phyloP scores from a whole-genome alignment of 2,113 vertebrate genomes.

The Catharus minimus region DNA sequence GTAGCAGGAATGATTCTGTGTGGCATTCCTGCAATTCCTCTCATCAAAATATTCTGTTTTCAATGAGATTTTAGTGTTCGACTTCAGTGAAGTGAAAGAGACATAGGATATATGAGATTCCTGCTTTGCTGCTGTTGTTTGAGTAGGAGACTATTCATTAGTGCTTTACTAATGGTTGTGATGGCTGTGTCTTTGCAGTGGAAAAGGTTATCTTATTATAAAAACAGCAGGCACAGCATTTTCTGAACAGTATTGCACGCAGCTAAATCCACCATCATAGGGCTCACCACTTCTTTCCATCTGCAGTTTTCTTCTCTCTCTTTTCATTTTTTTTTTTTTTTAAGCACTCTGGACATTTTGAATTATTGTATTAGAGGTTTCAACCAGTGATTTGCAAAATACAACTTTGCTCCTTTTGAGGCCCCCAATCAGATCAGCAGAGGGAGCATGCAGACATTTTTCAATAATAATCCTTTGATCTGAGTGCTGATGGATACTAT shows the following conservation, averaged over 20 bases:
- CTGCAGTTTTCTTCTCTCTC: background rate
- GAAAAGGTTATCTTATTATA: conserved; percentile 41
- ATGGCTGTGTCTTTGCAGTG: conserved; percentile 8
- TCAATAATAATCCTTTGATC: background rate
- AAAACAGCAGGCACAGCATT: conserved; percentile 45
- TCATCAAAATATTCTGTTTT: background rate
- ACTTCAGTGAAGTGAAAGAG: background rate
- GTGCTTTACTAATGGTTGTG: conserved; percentile 19
- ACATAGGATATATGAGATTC: background rate
- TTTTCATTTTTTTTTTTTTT: too few relatives aligned
- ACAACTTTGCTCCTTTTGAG: background rate
- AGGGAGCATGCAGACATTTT: background rate
- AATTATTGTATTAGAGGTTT: background rate
- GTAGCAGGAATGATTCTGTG: background rate
- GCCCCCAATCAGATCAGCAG: background rate
- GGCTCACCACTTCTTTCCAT: background rate
- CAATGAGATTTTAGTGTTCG: background rate
- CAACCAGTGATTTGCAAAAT: background rate
- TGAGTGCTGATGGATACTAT: background rate
- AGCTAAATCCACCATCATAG: background rate
- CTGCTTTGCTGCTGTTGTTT: conserved; percentile 12
- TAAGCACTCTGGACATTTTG: background rate
- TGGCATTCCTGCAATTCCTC: background rate
- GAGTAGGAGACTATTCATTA: conserved; percentile 30
- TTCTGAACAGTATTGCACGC: background rate